phyloP scores from a whole-genome alignment of 2,113 vertebrate genomes.

The Tenebrosternarchus preto region DNA sequence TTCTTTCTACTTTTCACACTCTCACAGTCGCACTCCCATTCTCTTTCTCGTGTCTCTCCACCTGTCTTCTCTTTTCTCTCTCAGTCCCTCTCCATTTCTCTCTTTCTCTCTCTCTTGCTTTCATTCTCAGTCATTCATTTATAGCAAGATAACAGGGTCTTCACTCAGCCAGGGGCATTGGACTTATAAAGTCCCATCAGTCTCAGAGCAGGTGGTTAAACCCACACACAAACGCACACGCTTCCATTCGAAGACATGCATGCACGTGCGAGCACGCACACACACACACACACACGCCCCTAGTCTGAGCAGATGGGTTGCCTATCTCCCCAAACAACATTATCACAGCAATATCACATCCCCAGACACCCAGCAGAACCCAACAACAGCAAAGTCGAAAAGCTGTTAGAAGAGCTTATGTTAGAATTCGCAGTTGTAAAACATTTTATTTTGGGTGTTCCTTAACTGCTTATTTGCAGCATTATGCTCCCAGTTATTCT shows the following conservation, averaged over 20 bases:
- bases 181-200: too few species aligned
- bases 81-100: not conserved
- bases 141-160: too few species aligned
- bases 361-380: not conserved
- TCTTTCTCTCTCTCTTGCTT: not conserved
- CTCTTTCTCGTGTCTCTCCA: not conserved
- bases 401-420: not conserved
- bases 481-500: not conserved
- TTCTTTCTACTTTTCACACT: not conserved
- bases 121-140: too few species aligned
- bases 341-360: not conserved
- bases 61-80: not conserved
- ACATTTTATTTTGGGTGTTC: constrained; percentile 5
- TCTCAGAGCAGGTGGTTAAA: too few species aligned
- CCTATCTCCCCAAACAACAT: not conserved
- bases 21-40: not conserved
- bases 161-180: too few species aligned
- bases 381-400: not conserved
- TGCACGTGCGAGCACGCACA: too few species aligned
- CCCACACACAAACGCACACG: too few species aligned
- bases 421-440: not conserved
- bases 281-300: too few species aligned
- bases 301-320: too few species aligned
- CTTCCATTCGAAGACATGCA: too few species aligned
- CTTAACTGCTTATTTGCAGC: not conserved